Base-by-base conservation (phyloP, 1,140 invertebrate species). In the Pogonus chalceus region DNA sequence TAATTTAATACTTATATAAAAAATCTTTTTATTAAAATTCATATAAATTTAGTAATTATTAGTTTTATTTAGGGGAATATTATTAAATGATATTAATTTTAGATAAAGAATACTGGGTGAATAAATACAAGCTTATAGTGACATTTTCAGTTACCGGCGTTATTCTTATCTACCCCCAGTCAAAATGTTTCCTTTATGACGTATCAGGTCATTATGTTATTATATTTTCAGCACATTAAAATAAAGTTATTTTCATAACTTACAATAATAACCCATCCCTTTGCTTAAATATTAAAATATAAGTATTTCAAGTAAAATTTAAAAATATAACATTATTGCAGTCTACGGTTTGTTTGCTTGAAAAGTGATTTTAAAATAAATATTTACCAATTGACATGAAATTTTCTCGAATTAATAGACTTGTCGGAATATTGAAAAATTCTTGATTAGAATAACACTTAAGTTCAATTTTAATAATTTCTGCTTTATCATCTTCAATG, bases 71-170 rank as follows among this genome's bases (percentile, higher is more conserved):
- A n/a, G n/a, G n/a, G n/a, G n/a, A n/a, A n/a, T n/a, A n/a, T n/a
- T n/a, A n/a, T n/a, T n/a, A n/a, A n/a, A n/a, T 43, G 37, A 43
- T 43, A 12, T 43, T 43, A 31, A 43, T 43, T 43, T 43, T 4
- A 43, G 37, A 43, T 43, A 43, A 43, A 9, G 9, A 43, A 16
- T n/a, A n/a, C n/a, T 31, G 26, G 14, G 26, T 31, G 26, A 31
- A 14, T 31, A 31, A 14, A 14, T 31, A 14, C 14, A 43, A 16
- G 37, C 37, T 43, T 7, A 18, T 18, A 12, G 7, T 43, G 18
- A 14, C 3, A 10, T 4, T 16, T 4, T 10, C 37, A 10, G 37
- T 7, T 18, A 18, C 18, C 18, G 18, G 37, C 18, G 18, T 7
- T 31, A 43, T 7, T 43, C 3, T 43, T 43, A 18, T 9, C 18